phyloP scores from a whole-genome alignment of 2,888 invertebrate species.

The Apocheima hispidaria region DNA sequence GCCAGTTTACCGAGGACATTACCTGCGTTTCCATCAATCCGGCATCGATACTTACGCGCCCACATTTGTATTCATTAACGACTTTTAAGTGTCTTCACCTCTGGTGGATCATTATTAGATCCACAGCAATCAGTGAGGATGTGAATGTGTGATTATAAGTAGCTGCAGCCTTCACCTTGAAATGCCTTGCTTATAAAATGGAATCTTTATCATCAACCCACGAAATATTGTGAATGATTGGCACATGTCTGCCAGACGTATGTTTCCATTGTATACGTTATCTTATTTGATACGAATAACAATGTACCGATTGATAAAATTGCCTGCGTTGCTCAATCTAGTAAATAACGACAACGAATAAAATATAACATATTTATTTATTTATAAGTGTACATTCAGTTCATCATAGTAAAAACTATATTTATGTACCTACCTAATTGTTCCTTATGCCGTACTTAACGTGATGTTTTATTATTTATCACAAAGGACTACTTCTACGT shows the following conservation, averaged over 20 bases:
- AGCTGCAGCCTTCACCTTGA: conserved; percentile 24
- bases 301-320: neutral
- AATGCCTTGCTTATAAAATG: conserved; percentile 12
- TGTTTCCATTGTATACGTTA: conserved; percentile 7
- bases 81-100: conserved; percentile 38
- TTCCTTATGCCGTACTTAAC: conserved; percentile 33
- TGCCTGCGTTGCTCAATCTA: neutral
- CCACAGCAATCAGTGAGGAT: conserved; percentile 29
- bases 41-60: conserved; percentile 58
- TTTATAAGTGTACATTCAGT: conserved; percentile 39
- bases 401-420: conserved; percentile 38
- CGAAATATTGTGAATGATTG: conserved; percentile 3
- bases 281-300: conserved; percentile 11
- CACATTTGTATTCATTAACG: conserved; percentile 42
- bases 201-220: conserved; percentile 9
- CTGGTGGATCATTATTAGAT: conserved; percentile 30
- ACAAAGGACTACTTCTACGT: conserved; percentile 47
- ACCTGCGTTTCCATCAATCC: conserved; percentile 60
- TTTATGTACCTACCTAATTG: conserved; percentile 23
- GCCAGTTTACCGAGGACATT: conserved; percentile 82
- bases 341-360: conserved; percentile 6
- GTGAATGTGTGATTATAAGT: conserved; percentile 22
- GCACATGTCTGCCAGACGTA: conserved; percentile 11
- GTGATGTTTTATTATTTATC: conserved; percentile 28
- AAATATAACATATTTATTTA: conserved; percentile 27